Base-by-base conservation (phyloP, 2,113 vertebrate species). In the Anser brachyrhynchus region DNA sequence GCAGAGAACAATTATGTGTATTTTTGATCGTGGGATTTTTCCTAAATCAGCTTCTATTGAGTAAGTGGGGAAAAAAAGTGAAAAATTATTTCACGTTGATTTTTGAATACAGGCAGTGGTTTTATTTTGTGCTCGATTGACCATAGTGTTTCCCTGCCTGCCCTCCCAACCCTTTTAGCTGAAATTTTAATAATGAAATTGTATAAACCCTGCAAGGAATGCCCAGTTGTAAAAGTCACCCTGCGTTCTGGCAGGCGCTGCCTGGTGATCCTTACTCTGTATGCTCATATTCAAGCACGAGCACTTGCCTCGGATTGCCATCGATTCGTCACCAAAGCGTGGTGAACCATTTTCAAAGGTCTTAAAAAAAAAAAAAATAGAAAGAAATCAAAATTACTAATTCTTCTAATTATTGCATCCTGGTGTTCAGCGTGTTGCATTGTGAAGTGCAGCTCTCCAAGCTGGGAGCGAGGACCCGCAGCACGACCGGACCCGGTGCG, bases 11-110 rank as follows among this genome's bases (percentile, higher is more conserved):
- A 11, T 41, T 35, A 11, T 17, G 7, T 39, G 2, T 67, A 8
- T 39, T 73, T 66, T 28, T 61, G 25, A 49, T 86, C 21, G 8
- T 14, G 3, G 14, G 12, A 66, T 59, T 71, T 41, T 83, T 33
- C 3, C 35, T 62, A 37, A 19, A 62, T 67, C 39, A 37, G 7
- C 31, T 77, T 35, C 57, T 66, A 3, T 20, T 57, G 65, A 26
- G 0, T 28, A 10, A 44, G 8, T 4, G 9, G 28, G 28, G 10
- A 6, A 3, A 8, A 49, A 39, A 33, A 58, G 9, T 41, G 28
- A 57, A 57, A 66, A 67, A 66, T 49, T 29, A 28, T 11, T 87
- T 73, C 25, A n/a, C 14, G 49, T 64, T 28, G 23, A 15, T 57
- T 17, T 29, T 3, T 58, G 4, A 52, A 61, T 74, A 57, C 41